Evolutionary conservation across 2,113 vertebrate genomes (phyloP), one percentile per base, ranked within the genome.

Genomic region (Puntigrus tetrazona): DNA sequence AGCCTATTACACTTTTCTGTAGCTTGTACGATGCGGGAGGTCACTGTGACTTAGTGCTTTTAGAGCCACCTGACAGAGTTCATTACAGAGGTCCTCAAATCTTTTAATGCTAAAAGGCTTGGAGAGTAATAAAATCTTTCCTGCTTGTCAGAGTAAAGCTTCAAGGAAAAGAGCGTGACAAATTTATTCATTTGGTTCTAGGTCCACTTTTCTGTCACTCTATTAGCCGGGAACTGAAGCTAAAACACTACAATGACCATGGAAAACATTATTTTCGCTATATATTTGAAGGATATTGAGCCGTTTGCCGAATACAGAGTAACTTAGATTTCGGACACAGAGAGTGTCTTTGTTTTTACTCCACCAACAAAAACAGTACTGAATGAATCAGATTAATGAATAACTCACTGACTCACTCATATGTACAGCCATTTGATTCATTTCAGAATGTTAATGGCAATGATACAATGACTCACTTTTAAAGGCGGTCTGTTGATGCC

Each of bases 21-120:
- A 52, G 69, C 20, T 80, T 59, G 52, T 4, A 74, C 57, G 25
- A 85, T 81, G 55, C 69, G 10, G 65, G 45, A 55, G 50, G 73
- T 61, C 63, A 85, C 70, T 47, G 78, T 36, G 78, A 82, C 73
- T 83, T 86, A 18, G 41, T 50, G 27, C 43, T 81, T 76, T 75
- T 67, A 45, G n/a, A 78, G 18, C n/a, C 29, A 82, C 47, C 61
- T 41, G 78, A 87, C 50, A 67, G 63, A 77, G 78, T 85, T 85
- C 31, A 85, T 85, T 82, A 82, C 38, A 14, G 52, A 70, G n/a
- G 61, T 31, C 86, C 41, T 82, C 16, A 84, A 85, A 82, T 78
- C 63, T 85, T 78, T 57, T 78, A 31, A 87, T 20, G 61, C 72
- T 77, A 70, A 82, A 85, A 82, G 79, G 41, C 57, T 78, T 57